These are phyloP conservation scores for Peromyscus californicus DNA, from an alignment of 2,113 vertebrate species.

Conservation along the genomic window DNA sequence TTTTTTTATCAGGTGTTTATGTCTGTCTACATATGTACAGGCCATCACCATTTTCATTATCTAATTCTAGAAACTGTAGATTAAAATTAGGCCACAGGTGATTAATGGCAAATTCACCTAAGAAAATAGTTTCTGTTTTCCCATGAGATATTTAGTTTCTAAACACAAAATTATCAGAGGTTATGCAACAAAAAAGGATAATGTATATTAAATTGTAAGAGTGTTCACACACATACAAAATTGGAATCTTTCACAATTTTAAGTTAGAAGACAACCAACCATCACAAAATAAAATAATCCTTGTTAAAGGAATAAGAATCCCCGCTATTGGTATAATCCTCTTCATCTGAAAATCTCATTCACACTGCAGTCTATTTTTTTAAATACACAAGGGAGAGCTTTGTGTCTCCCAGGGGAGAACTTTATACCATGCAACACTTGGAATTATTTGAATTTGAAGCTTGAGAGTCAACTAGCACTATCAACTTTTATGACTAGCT, in stretches of 20 bases:
- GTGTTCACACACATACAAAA: neutral
- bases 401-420: neutral
- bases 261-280: neutral
- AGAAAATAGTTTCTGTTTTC: constrained; percentile 1
- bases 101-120: constrained; percentile 8
- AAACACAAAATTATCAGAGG: constrained; percentile 1
- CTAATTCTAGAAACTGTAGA: neutral
- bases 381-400: neutral
- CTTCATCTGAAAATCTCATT: neutral
- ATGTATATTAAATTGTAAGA: constrained; percentile 39
- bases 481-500: neutral
- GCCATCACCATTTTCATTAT: neutral
- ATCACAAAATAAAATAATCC: neutral
- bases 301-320: neutral
- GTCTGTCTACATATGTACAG: neutral
- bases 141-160: constrained; percentile 13
- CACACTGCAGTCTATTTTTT: neutral
- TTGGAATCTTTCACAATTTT: neutral
- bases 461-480: neutral
- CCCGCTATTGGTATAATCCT: neutral
- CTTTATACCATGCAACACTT: neutral
- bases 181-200: neutral
- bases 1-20: neutral
- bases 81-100: neutral
- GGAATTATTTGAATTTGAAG: constrained; percentile 12